Evolutionary conservation across 2,888 invertebrate genomes (phyloP), one percentile per base, ranked within the genome.

Genomic region (Phalera bucephala): DNA sequence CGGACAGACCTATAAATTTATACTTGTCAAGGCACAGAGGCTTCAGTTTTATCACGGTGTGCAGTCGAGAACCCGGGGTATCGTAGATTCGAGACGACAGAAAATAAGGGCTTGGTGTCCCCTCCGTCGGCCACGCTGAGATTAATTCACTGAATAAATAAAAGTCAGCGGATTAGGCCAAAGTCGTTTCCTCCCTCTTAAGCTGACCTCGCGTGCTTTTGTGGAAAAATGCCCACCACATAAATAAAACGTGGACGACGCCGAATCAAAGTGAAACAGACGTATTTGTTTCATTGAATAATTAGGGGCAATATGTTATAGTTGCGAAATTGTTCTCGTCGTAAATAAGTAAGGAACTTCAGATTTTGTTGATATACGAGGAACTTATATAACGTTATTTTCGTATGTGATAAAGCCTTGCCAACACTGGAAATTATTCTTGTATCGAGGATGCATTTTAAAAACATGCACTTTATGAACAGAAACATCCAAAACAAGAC

Each of bases 71-170:
- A 76, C 63, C 64, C 64, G 57, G 73, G 67, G 77, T 78, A 79
- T 71, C 70, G 56, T 51, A 37, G 33, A 57, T 68, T 65, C 72
- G 73, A 72, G 80, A 80, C 80, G 79, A 80, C 82, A 79, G 77
- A 81, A 81, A 83, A 81, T 77, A 62, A 65, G 63, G 59, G n/a
- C n/a, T n/a, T n/a, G n/a, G n/a, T 72, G 76, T 74, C 78, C 80
- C 80, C 75, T 67, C 73, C 78, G 80, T 66, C 62, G 60, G 67
- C 67, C 69, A 54, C 58, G 71, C 68, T 58, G 79, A 88, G 88
- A 89, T 88, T 88, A 89, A 89, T 88, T 88, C 87, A 86, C 81
- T 87, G 89, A 88, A 89, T 89, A 89, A 89, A 89, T 88, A 89
- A 89, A 88, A 88, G 89, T 88, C 89, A 87, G 89, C 87, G 87